phyloP scores from a whole-genome alignment of 2,797 vertebrate species.

The Chelon labrosus region DNA sequence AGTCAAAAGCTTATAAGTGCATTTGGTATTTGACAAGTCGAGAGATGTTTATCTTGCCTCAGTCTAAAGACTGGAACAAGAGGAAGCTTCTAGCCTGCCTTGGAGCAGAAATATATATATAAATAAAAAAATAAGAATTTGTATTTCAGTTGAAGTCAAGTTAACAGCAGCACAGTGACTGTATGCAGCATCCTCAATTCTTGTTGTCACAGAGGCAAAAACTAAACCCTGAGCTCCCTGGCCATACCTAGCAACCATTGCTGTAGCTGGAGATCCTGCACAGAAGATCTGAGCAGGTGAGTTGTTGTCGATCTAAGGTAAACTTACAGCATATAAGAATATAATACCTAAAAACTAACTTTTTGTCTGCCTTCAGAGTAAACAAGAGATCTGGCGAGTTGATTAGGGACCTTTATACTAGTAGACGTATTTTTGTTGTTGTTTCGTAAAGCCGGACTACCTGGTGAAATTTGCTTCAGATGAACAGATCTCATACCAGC shows the following conservation, averaged over 20 bases:
- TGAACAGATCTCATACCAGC: not conserved
- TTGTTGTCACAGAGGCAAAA: not conserved
- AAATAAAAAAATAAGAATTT: not conserved
- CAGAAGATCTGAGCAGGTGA: not conserved
- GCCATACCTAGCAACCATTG: not conserved
- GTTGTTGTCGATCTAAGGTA: not conserved
- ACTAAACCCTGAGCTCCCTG: constrained; percentile 8
- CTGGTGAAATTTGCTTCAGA: not conserved
- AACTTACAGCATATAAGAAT: not conserved
- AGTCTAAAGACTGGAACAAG: not conserved
- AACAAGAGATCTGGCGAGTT: not conserved
- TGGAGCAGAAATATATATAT: constrained; percentile 1
- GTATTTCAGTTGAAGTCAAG: not conserved
- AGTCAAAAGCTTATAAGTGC: not conserved
- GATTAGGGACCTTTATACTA: constrained; percentile 2
- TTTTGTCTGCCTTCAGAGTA: not conserved
- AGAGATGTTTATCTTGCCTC: not conserved
- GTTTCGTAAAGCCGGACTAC: not conserved
- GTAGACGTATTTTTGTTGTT: not conserved
- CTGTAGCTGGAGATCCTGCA: not conserved
- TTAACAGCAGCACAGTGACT: not conserved
- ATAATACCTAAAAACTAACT: not conserved
- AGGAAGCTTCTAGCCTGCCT: not conserved
- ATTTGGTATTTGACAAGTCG: not conserved
- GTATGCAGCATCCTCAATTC: not conserved